These are phyloP conservation scores for Sinocyclocheilus grahami DNA, from an alignment of 2,113 vertebrate genomes.

Conservation along the genomic window DNA sequence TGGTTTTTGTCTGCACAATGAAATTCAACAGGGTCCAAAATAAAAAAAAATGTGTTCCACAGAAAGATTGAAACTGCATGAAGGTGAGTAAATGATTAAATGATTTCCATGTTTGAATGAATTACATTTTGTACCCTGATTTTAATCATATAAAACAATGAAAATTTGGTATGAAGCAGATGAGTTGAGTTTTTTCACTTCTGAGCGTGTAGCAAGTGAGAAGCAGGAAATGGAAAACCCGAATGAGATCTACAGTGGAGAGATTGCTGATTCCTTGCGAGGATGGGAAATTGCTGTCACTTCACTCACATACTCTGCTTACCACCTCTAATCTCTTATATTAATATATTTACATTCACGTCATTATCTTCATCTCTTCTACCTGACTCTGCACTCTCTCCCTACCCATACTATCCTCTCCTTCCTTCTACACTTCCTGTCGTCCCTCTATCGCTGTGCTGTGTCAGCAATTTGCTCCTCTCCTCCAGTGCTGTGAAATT, in stretches of 20 bases:
- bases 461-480: constrained; percentile 51
- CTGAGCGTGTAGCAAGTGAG: not conserved
- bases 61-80: not conserved
- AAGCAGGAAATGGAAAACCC: not conserved
- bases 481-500: constrained; percentile 52
- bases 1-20: too few relatives aligned
- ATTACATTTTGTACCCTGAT: not conserved
- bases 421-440: constrained; percentile 13
- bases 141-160: not conserved
- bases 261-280: not conserved
- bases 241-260: not conserved
- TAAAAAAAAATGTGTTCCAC: too few relatives aligned
- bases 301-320: not conserved
- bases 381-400: not conserved
- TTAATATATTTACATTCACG: constrained; percentile 2
- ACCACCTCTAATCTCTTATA: constrained; percentile 1
- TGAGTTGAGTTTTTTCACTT: not conserved
- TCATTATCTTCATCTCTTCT: not conserved
- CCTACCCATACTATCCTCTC: not conserved
- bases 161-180: not conserved
- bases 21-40: too few relatives aligned
- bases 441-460: constrained; percentile 33
- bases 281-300: not conserved
- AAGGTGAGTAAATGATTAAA: not conserved
- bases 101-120: too few relatives aligned